A percentile compares a stretch with the other conserved stretches of the same genome.
Evolutionary conservation across 2,797 vertebrate genomes (phyloP).

Genomic region (Chromobotia macracanthus): DNA sequence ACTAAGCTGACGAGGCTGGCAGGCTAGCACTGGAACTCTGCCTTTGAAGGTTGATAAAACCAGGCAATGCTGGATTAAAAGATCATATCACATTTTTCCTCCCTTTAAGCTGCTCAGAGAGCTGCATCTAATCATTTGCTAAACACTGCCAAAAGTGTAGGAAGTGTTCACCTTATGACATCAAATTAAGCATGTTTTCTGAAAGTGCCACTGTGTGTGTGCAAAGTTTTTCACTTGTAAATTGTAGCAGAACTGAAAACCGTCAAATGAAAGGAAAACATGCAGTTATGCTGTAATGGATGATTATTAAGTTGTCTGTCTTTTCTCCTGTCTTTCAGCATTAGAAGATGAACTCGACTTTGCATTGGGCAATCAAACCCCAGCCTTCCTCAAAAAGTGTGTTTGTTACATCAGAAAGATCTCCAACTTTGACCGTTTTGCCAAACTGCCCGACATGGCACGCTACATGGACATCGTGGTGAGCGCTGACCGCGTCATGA

Average conservation of each 20-base stretch:
- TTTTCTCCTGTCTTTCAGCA: conserved; percentile 75
- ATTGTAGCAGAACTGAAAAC: conserved; percentile 26
- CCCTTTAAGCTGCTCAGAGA: conserved; percentile 65
- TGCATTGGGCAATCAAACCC: conserved; percentile 95
- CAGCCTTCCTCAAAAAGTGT: conserved; percentile 97
- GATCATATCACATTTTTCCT: conserved; percentile 70
- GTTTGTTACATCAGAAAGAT: conserved; percentile 99
- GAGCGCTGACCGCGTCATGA: conserved; percentile 81
- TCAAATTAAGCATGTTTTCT: conserved; percentile 38
- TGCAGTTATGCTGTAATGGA: not conserved
- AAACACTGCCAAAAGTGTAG: conserved; percentile 59
- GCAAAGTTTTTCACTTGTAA: conserved; percentile 29
- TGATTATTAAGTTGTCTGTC: conserved; percentile 16
- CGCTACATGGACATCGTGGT: conserved; percentile 93
- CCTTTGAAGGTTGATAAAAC: conserved; percentile 66
- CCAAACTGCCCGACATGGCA: conserved; percentile 93
- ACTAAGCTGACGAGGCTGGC: conserved; percentile 65
- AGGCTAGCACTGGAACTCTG: conserved; percentile 59
- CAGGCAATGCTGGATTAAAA: conserved; percentile 65
- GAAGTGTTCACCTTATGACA: conserved; percentile 37
- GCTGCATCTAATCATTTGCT: conserved; percentile 62
- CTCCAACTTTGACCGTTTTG: conserved; percentile 94
- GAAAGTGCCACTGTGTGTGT: conserved; percentile 22
- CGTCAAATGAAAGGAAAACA: conserved; percentile 37
- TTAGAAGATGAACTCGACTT: conserved; percentile 98